Evolutionary conservation across 2,888 invertebrate genomes (phyloP), one percentile per base, ranked within the genome.

Genomic region (Thumatha senex): DNA sequence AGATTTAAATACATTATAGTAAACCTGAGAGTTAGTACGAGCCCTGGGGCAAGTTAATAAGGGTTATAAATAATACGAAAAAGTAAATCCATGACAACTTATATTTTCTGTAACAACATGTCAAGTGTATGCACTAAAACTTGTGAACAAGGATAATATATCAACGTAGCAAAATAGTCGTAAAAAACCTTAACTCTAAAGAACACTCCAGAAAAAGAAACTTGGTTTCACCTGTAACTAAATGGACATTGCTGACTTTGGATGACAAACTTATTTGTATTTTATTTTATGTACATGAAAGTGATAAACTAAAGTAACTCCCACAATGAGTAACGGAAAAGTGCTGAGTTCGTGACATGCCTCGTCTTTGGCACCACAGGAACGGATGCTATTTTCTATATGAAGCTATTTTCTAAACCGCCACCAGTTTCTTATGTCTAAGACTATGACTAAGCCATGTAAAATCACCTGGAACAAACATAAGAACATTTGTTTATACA

Each of bases 201-300:
- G 39, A 54, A 63, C 54, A 61, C 48, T 46, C 41, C 35, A 45
- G 55, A 57, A 55, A 61, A 38, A 55, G 67, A 61, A 67, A 70
- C 73, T 61, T 67, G 69, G 63, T 70, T 75, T 68, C 67, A 68
- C 72, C 58, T 67, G 57, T 66, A 63, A 62, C 63, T 66, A 61
- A 69, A 63, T 65, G 70, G 72, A 72, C 57, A 61, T 71, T 72
- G 74, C 78, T 74, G 75, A 78, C 77, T 74, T 67, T 63, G 64
- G 64, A 74, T 70, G 53, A 53, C 58, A 64, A 68, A 65, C 65
- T 68, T 68, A 65, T 65, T 64, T 60, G 56, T 61, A 59, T 52
- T 43, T 46, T 45, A 45, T 43, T 57, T 42, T 58, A 48, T 55
- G 44, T 55, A 46, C 36, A 55, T 55, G 38, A 49, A 52, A 38